Evolutionary conservation across 2,888 invertebrate genomes (phyloP).

Genomic region (Himalopsyche tibetana): DNA sequence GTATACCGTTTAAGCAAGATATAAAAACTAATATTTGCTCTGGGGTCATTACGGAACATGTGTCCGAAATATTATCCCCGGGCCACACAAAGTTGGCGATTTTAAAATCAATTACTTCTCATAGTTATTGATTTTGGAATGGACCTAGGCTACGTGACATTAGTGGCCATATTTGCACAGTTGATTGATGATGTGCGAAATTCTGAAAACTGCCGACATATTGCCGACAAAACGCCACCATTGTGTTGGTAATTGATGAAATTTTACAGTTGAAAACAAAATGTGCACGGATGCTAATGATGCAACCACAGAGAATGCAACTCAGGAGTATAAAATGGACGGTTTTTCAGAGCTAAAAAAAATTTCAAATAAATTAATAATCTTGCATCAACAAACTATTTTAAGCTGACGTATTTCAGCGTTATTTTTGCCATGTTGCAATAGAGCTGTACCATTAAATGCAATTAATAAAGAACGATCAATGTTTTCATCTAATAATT

Average conservation of each 20-base stretch:
- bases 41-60: not conserved
- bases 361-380: too few species aligned
- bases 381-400: too few species aligned
- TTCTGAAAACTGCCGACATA: conserved; percentile 57
- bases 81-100: not conserved
- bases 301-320: not conserved
- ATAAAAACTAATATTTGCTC: not conserved
- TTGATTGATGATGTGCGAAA: conserved; percentile 59
- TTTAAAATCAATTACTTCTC: not conserved
- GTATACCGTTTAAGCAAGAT: not conserved
- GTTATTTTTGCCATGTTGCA: too few species aligned
- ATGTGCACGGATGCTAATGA: conserved; percentile 55
- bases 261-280: conserved; percentile 53
- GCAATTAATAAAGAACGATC: too few species aligned
- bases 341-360: too few species aligned
- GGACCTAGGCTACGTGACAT: not conserved
- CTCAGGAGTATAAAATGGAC: not conserved
- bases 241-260: conserved; percentile 60
- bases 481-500: too few species aligned
- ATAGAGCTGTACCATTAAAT: too few species aligned
- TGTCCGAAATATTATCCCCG: not conserved
- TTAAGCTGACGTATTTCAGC: too few species aligned
- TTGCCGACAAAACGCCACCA: conserved; percentile 53
- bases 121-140: conserved; percentile 1
- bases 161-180: not conserved